Base-by-base conservation (phyloP, 2,113 vertebrate species). In the Gnathonemus echidnorhynchus region DNA sequence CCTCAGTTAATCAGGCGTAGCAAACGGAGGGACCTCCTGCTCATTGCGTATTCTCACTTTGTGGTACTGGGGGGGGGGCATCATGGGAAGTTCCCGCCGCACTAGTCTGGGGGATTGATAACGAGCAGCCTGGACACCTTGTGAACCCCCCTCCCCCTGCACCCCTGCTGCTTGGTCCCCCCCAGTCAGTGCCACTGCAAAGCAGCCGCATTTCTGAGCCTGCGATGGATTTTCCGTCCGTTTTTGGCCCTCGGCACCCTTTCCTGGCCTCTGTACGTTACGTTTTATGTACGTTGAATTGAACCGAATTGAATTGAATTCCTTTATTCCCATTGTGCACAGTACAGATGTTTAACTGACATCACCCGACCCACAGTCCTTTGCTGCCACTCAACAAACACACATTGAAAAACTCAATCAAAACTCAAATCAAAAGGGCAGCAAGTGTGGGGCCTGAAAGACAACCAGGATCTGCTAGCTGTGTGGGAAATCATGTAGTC, bases 1-100 rank as follows among this genome's bases (percentile, higher is more conserved):
- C 96, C 95, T 62, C 92, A 92, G 92, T 94, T 96, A 97, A 97
- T 97, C 97, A 98, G 95, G 97, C 97, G 53, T 97, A 95, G 91
- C 96, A 97, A 97, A 97, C 97, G 96, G 95, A 94, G 86, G 86
- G 95, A 96, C 95, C 96, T 94, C 94, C 95, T 94, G 96, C 97
- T 97, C 96, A 93, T 97, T 96, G 97, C 95, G 93, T 95, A 96
- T 93, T 96, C 97, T 94, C 95, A 95, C 92, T 97, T 89, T 92
- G 94, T 85, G 83, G 83, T 46, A 10, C 9, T 39, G 77, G 42
- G 39, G 80, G 3, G 80, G 97, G 96, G 95, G 95, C 96, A 96
- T 94, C 96, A 96, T 96, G 95, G 96, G 94, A 95, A 96, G 94
- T 97, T 97, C 97, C 95, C 95, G 95, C 94, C 94, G 95, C 95